Evolutionary conservation across 2,888 invertebrate species (phyloP), one percentile per base, ranked within the genome.

Genomic region (Argyresthia albistria): DNA sequence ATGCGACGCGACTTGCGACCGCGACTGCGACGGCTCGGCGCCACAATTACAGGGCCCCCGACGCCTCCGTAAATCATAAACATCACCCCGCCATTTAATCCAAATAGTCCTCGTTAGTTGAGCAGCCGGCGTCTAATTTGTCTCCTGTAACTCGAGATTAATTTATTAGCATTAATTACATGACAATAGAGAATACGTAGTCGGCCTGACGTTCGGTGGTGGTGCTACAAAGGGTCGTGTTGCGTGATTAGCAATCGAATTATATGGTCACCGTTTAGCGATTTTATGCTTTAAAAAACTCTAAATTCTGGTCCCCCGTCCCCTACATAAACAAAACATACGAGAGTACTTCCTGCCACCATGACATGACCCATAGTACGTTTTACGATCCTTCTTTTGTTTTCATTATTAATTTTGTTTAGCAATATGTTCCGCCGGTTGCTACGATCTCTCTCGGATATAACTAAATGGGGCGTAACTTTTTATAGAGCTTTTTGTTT

Each of bases 81-180:
- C 86, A 87, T 83, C 83, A 82, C 80, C 82, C 84, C 84, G 67
- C 86, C 83, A 86, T 87, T 87, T 86, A 86, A 84, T 81, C 80
- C 82, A 80, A 87, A 87, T 86, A 81, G 86, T 84, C 82, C 82
- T 86, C 86, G 82, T 87, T 87, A 86, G 83, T 73, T 73, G 81
- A 80, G 80, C 86, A 84, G 80, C 76, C 77, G 81, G 84, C 74
- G 82, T 83, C 83, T 86, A 83, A 87, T 86, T 84, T 86, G 86
- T 87, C 84, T 84, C 76, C 73, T 73, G 80, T 77, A 76, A 86
- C 82, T 75, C 70, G 79, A 83, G 81, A 86, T 86, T 84, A 84
- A 87, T 86, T 84, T 86, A 84, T 84, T 81, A 80, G 78, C 82
- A 83, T 82, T 83, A 83, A 84, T 84, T 81, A 76, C 72, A 73